Evolutionary conservation across 2,888 invertebrate genomes (phyloP).

Genomic region (Drosophila koepferae): DNA sequence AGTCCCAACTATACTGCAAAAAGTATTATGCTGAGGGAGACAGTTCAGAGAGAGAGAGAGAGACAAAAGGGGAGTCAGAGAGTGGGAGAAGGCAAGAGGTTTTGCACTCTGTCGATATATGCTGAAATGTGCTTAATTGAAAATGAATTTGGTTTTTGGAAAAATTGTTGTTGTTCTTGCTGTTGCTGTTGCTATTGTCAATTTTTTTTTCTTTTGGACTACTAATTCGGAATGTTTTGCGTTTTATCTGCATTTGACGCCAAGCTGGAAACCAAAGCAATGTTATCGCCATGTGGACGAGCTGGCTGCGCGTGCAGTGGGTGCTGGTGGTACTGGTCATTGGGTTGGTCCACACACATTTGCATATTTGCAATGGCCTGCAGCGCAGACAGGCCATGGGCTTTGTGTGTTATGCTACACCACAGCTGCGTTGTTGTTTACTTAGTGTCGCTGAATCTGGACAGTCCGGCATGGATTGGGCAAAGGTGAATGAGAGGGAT

Average conservation of each 20-base stretch:
- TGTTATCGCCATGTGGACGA: constrained; percentile 43
- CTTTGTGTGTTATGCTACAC: constrained; percentile 53
- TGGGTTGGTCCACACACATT: constrained; percentile 47
- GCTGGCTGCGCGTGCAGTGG: too few species aligned
- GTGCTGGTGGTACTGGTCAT: too few species aligned
- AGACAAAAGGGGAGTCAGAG: not conserved
- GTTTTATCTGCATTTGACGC: constrained; percentile 76
- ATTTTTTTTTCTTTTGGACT: constrained; percentile 21
- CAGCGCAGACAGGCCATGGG: constrained; percentile 44
- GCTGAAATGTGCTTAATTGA: constrained; percentile 83
- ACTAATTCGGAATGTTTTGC: constrained; percentile 77
- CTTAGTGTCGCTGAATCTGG: constrained; percentile 78
- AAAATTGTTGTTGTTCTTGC: constrained; percentile 48
- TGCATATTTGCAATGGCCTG: constrained; percentile 71
- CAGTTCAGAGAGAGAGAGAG: not conserved
- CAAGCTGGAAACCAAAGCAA: constrained; percentile 48
- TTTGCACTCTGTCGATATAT: constrained; percentile 70
- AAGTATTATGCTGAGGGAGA: constrained; percentile 41
- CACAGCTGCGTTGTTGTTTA: constrained; percentile 75
- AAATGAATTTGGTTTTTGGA: constrained; percentile 81
- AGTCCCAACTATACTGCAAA: constrained; percentile 32
- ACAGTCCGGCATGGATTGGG: constrained; percentile 35
- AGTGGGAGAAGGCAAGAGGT: not conserved
- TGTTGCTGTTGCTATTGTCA: constrained; percentile 20
- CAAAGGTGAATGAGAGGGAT: constrained; percentile 27